Evolutionary conservation across 2,113 vertebrate genomes (phyloP), one percentile per base, ranked within the genome.

Genomic region (Dasyurus viverrinus): DNA sequence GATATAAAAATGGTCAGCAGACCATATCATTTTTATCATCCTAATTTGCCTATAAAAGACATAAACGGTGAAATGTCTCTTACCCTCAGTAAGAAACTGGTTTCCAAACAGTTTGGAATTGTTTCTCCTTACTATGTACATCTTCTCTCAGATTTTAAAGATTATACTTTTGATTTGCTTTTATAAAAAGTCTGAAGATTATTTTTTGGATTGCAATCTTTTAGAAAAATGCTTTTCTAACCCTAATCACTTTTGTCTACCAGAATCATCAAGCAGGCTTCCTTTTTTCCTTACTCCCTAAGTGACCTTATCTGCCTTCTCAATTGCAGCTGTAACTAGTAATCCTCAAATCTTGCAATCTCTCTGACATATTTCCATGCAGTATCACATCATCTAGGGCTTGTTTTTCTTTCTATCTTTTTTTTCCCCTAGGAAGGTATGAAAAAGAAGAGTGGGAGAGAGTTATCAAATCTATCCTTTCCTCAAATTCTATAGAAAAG

Each of bases 1-100:
- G 42, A 97, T 53, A 97, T 89, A 92, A 96, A 96, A 94, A 96
- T 91, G 1, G 5, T 9, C 54, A 27, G 1, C 36, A 36, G 0
- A 25, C 14, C 0, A 1, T 36, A 10, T 48, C 3, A 3, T 93
- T 92, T 96, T 93, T 27, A 27, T 36, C 54, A 2, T 48, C 1
- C 8, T 23, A 27, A 1, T 24, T 30, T 91, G 47, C 23, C 55
- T 52, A 0, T 95, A 91, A 47, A 89, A 76, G 94, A 0, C 5
- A 2, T 10, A 60, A 53, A 11, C 90, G 1, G 27, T 89, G 36
- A 91, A 3, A 0, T 92, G 89, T 84, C 95, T 36, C 0, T 94
- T 10, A 3, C n/a, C 11, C 22, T 8, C n/a, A 0, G 19, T 60
- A 22, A 30, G 92, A 84, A 90, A 27, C 26, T 8, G 3, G 19